These are phyloP conservation scores for Capreolus pygargus DNA, from an alignment of 2,113 vertebrate genomes.

Conservation along the genomic window DNA sequence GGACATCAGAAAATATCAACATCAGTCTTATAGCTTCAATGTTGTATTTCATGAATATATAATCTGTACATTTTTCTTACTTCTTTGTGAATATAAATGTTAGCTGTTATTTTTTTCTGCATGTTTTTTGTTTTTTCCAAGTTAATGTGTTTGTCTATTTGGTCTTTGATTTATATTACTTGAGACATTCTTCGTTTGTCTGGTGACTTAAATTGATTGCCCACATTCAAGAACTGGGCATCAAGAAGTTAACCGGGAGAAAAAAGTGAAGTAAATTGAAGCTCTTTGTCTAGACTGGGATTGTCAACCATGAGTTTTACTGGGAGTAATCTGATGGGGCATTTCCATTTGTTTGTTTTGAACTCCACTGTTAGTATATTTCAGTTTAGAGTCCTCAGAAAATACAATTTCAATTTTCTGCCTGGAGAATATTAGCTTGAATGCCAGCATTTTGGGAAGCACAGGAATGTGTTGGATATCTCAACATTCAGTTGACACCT, in stretches of 20 bases:
- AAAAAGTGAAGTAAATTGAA: not conserved
- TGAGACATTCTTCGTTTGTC: not conserved
- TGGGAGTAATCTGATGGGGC: not conserved
- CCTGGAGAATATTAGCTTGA: not conserved
- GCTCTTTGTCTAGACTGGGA: not conserved
- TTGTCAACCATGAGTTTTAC: not conserved
- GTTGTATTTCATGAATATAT: not conserved
- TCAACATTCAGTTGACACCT: not conserved
- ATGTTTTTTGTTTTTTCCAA: not conserved
- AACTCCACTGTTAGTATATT: not conserved
- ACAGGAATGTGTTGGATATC: not conserved
- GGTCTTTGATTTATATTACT: not conserved
- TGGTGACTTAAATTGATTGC: not conserved
- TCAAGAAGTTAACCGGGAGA: not conserved
- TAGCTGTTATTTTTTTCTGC: not conserved
- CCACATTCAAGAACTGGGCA: not conserved
- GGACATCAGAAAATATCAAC: not conserved
- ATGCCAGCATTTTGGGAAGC: not conserved
- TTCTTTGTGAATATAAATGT: not conserved
- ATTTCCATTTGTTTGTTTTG: not conserved
- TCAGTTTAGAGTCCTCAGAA: not conserved
- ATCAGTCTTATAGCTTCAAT: not conserved
- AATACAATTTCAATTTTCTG: not conserved
- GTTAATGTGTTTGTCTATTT: not conserved
- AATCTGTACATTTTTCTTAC: not conserved